A percentile compares a stretch with the other conserved stretches of the same genome.
phyloP scores from a whole-genome alignment of 2,797 vertebrate species.

The Ambastaia sidthimunki region DNA sequence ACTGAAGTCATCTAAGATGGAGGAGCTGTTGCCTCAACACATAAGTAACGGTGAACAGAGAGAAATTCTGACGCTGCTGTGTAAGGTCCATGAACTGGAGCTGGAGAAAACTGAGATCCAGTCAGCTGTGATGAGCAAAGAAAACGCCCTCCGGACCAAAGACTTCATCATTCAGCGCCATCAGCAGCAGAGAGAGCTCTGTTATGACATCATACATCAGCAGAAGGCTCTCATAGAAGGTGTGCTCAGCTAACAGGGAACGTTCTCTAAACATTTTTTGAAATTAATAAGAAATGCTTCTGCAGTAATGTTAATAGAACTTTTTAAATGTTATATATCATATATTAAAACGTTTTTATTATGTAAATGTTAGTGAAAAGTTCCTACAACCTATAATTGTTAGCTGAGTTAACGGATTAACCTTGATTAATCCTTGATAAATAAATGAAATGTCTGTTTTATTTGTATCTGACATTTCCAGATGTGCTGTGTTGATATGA shows the following conservation, averaged over 20 bases:
- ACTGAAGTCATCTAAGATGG: slow-evolving; percentile 75
- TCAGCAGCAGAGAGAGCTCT: slow-evolving; percentile 84
- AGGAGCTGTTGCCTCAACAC: slow-evolving; percentile 80
- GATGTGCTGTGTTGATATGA: too few relatives aligned
- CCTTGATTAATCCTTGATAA: too few relatives aligned
- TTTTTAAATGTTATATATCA: too few relatives aligned
- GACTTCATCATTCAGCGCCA: slow-evolving; percentile 83
- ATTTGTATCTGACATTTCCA: too few relatives aligned
- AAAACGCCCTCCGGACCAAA: slow-evolving; percentile 83
- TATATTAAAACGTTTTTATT: too few relatives aligned
- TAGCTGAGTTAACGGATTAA: background rate
- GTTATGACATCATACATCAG: slow-evolving; percentile 87
- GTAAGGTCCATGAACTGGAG: slow-evolving; percentile 88
- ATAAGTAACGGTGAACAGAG: slow-evolving; percentile 85
- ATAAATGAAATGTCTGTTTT: too few relatives aligned
- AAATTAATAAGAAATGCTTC: too few relatives aligned
- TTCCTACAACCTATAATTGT: too few relatives aligned
- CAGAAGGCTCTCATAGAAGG: slow-evolving; percentile 86
- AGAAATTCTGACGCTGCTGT: slow-evolving; percentile 85
- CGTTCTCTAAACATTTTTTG: too few relatives aligned
- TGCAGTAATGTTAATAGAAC: too few relatives aligned
- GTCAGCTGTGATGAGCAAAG: slow-evolving; percentile 82
- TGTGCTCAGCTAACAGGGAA: slow-evolving; percentile 45
- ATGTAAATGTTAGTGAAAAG: too few relatives aligned
- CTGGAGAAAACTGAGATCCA: slow-evolving; percentile 84